These are phyloP conservation scores for Opisthocomus hoazin DNA, from an alignment of 2,113 vertebrate genomes.

Conservation along the genomic window DNA sequence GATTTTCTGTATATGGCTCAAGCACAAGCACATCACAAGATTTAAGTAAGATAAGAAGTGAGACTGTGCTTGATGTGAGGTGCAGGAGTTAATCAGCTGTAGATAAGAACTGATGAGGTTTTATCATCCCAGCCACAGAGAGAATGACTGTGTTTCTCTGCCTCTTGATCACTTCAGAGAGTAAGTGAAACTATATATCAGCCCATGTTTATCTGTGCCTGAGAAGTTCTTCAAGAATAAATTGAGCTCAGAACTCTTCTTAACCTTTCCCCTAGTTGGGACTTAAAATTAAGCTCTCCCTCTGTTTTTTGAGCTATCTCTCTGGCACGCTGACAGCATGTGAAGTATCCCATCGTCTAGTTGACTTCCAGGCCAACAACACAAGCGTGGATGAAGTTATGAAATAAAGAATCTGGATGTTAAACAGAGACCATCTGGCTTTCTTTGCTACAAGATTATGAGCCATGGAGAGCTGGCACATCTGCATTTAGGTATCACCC, in stretches of 20 bases:
- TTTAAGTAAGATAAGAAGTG: conserved; percentile 36
- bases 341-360: conserved; percentile 13
- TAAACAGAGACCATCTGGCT: conserved; percentile 48
- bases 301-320: conserved; percentile 28
- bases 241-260: conserved; percentile 21
- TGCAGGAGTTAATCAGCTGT: conserved; percentile 27
- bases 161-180: conserved; percentile 10
- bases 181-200: conserved; percentile 12
- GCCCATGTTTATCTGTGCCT: background rate
- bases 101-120: conserved; percentile 51
- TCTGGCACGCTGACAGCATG: background rate
- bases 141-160: background rate
- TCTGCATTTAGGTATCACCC: background rate
- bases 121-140: background rate
- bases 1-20: conserved; percentile 19
- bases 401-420: conserved; percentile 27
- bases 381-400: conserved; percentile 11
- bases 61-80: conserved; percentile 5
- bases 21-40: conserved; percentile 16
- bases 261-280: conserved; percentile 25
- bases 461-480: background rate
- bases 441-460: background rate
- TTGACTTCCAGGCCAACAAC: conserved; percentile 15
- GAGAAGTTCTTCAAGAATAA: conserved; percentile 10
- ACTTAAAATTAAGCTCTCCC: conserved; percentile 32